phyloP scores from a whole-genome alignment of 2,797 vertebrate species.

The Leptatherina wallacei region DNA sequence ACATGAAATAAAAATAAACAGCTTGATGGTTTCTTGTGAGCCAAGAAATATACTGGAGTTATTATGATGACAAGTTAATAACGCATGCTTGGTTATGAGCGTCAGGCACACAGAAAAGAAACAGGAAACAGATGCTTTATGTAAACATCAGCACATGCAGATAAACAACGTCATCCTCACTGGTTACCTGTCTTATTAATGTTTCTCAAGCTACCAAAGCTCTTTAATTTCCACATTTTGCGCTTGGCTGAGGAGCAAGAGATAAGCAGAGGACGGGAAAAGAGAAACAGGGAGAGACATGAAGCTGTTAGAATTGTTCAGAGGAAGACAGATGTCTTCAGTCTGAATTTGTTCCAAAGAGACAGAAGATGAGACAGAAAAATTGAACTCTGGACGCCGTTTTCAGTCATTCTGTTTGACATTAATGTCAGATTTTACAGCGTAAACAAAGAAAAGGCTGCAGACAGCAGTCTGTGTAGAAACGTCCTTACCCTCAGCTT shows the following conservation, averaged over 20 bases:
- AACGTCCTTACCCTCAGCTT: constrained; percentile 89
- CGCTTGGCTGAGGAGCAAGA: constrained; percentile 91
- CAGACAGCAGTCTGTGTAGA: neutral
- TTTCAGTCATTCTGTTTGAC: neutral
- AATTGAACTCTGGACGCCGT: neutral
- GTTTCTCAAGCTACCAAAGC: constrained; percentile 99
- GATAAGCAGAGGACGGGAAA: constrained; percentile 68
- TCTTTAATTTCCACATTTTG: constrained; percentile 99
- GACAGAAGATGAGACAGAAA: neutral
- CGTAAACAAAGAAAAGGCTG: rapidly evolving
- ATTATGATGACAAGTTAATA: constrained; percentile 4
- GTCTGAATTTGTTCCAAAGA: constrained; percentile 2
- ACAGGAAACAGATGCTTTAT: constrained; percentile 9
- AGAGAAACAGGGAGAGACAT: constrained; percentile 56
- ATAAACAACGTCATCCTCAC: constrained; percentile 37
- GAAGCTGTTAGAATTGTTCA: constrained; percentile 23
- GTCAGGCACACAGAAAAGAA: constrained; percentile 39
- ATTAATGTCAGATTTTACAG: neutral
- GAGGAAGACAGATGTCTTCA: constrained; percentile 24
- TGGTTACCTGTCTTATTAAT: constrained; percentile 99
- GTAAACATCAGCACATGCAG: constrained; percentile 37
- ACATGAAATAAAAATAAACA: constrained; percentile 12
- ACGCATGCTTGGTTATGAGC: constrained; percentile 3
- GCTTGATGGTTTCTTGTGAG: constrained; percentile 22
- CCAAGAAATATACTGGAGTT: constrained; percentile 16